Conservation (phyloP, 2,797 vertebrate genomes). For the Rhinoraja longicauda region DNA sequence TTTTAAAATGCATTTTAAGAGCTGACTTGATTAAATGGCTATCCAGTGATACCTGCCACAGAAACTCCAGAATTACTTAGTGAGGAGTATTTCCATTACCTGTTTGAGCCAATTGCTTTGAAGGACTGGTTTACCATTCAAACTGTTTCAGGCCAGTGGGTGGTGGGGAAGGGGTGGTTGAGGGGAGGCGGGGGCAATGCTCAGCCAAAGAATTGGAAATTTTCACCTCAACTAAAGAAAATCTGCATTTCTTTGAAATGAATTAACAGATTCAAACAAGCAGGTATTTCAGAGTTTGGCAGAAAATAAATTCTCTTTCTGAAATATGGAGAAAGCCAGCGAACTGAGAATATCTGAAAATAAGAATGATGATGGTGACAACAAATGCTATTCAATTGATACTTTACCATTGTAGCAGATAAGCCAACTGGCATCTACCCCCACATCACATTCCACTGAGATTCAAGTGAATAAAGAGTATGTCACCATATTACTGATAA, state of each 20-base stretch:
- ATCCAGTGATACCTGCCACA: no score
- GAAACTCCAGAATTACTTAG: background rate
- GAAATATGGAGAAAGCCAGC: no score
- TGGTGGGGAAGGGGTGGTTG: background rate
- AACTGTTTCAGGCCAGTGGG: background rate
- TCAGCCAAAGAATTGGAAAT: background rate
- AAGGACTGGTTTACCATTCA: background rate
- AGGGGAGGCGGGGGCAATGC: background rate
- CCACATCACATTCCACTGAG: background rate
- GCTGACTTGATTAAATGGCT: background rate
- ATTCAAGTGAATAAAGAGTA: background rate
- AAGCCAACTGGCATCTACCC: background rate
- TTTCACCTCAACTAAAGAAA: background rate
- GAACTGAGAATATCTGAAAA: background rate
- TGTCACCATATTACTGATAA: background rate
- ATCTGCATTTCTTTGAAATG: background rate
- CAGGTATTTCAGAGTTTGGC: background rate
- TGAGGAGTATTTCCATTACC: background rate
- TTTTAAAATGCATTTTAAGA: background rate
- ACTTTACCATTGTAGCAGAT: background rate
- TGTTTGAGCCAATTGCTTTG: background rate
- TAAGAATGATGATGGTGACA: background rate
- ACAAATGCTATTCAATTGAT: background rate
- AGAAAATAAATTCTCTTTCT: no score
- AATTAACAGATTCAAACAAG: background rate